Conservation (phyloP, 2,888 invertebrate species). For the Chrysotoxum bicinctum region DNA sequence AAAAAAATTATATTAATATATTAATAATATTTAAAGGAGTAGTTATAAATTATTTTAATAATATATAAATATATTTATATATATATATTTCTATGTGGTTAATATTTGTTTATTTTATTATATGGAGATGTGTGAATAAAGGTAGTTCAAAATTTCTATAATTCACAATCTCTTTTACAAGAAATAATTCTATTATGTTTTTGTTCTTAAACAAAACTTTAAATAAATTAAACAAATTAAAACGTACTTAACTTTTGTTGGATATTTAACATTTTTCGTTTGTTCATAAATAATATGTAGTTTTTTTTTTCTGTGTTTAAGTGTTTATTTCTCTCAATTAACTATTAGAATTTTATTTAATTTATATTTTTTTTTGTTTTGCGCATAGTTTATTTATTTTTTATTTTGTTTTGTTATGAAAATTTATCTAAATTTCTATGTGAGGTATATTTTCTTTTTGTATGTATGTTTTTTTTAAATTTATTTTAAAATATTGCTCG, state of each 20-base stretch:
- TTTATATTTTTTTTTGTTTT: slow-evolving; percentile 56
- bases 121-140: slow-evolving; percentile 69
- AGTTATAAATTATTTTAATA: slow-evolving; percentile 26
- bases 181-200: slow-evolving; percentile 23
- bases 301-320: slow-evolving; percentile 25
- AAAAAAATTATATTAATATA: slow-evolving; percentile 32
- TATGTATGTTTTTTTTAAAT: slow-evolving; percentile 51
- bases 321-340: slow-evolving; percentile 59
- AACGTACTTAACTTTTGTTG: slow-evolving; percentile 7
- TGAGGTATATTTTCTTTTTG: slow-evolving; percentile 80
- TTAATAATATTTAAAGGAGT: slow-evolving; percentile 41
- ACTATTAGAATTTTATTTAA: slow-evolving; percentile 68
- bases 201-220: slow-evolving; percentile 24
- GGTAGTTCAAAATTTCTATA: slow-evolving; percentile 71
- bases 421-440: slow-evolving; percentile 80
- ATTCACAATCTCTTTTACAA: slow-evolving; percentile 61
- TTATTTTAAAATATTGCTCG: slow-evolving; percentile 39
- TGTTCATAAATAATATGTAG: slow-evolving; percentile 53
- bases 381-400: slow-evolving; percentile 65
- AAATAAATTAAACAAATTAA: not conserved
- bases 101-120: slow-evolving; percentile 27
- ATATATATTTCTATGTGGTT: slow-evolving; percentile 45
- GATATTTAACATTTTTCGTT: slow-evolving; percentile 38
- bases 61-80: slow-evolving; percentile 1
- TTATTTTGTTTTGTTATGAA: slow-evolving; percentile 75